phyloP scores from a whole-genome alignment of 2,888 invertebrate genomes.

The Amiota minor region DNA sequence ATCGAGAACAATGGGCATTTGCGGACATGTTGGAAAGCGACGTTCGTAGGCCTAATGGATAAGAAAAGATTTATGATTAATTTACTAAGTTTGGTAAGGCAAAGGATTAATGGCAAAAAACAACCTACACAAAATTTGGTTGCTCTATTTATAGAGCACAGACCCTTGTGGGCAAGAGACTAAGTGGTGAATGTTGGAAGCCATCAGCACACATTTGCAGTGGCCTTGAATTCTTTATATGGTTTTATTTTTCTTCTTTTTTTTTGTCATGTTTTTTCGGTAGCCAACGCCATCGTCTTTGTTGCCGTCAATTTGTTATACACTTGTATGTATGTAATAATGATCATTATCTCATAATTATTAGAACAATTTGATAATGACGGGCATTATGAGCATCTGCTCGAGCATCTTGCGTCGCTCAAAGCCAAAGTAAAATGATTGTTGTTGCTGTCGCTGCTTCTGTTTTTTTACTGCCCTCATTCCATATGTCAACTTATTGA shows the following conservation, averaged over 20 bases:
- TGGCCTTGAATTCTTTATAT: slow-evolving; percentile 1
- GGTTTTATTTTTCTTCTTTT: neutral
- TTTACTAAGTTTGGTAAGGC: no score
- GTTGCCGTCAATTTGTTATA: no score
- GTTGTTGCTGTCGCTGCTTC: neutral
- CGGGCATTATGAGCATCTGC: neutral
- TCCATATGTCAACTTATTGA: neutral
- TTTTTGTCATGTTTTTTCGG: neutral
- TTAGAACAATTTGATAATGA: neutral
- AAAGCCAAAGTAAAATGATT: neutral
- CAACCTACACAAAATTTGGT: no score
- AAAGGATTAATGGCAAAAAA: no score
- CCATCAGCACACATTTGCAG: neutral
- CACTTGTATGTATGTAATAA: neutral
- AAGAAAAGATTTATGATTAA: neutral
- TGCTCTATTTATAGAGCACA: no score
- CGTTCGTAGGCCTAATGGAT: slow-evolving; percentile 88
- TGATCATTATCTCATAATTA: slow-evolving; percentile 8
- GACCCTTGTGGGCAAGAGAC: no score
- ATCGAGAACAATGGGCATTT: slow-evolving; percentile 94
- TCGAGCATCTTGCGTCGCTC: neutral
- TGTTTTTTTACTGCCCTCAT: neutral
- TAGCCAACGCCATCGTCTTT: neutral
- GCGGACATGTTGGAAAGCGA: slow-evolving; percentile 93
- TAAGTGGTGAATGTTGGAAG: neutral